Base-by-base conservation (phyloP, 2,113 vertebrate genomes). In the Zapornia atra region DNA sequence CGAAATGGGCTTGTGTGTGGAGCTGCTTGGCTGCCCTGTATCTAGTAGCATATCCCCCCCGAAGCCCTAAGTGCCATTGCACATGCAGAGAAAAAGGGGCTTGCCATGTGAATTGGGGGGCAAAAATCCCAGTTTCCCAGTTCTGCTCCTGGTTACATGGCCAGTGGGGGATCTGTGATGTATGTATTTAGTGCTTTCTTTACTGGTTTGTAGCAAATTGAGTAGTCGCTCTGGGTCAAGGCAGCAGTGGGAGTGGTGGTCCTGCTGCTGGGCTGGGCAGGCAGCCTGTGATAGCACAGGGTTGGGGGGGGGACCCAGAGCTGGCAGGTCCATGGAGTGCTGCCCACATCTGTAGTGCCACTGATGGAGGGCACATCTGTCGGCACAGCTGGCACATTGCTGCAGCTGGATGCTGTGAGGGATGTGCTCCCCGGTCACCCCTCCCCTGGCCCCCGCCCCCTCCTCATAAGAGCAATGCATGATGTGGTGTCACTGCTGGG, bases 401-500 rank as follows among this genome's bases (percentile, higher is more conserved):
- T 3, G 3, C 65, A 79, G 82, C 82, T 77, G 80, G 80, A 69
- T 63, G 51, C 0, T 0, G 22, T 2, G 44, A 64, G 46, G 60
- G 25, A 14, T 16, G 44, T 1, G 10, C 1, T 1, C 12, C 59
- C 34, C 4, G 8, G 5, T 53, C 19, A 15, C 29, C 33, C 18
- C 16, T 20, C 68, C 50, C 29, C 26, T 70, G 64, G 40, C 46
- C 50, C 29, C 26, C 56, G 51, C 46, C 53, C 28, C 0, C 0
- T 33, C 44, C 33, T 22, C 15, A 46, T 17, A 4, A 4, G 2
- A 9, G 26, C 3, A 2, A 25, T 5, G 7, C 0, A 0, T 4
- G 46, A 11, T 48, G 36, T 2, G 7, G 6, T 13, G 31, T 26
- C 70, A 4, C 48, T 64, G 77, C 40, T 3, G 2, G 9, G 44